Conservation (phyloP, 2,113 vertebrate species). For the Rhynchomys soricoides region DNA sequence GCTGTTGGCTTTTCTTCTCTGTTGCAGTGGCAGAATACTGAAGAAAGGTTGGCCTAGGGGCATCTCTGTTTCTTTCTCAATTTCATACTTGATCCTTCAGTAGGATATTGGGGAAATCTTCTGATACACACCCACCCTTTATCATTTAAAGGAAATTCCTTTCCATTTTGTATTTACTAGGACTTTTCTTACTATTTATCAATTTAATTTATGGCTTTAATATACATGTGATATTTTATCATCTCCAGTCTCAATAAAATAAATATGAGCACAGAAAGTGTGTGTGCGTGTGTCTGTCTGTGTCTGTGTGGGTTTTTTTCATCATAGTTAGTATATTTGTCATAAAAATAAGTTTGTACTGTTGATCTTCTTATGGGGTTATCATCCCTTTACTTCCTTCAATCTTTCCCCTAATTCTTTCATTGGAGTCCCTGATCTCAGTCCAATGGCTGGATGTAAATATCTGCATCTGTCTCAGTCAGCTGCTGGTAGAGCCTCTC, state of each 20-base stretch:
- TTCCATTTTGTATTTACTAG: not conserved
- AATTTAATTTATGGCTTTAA: constrained; percentile 54
- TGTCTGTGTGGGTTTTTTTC: not conserved
- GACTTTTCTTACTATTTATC: constrained; percentile 2
- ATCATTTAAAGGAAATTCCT: not conserved
- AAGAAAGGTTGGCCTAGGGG: not conserved
- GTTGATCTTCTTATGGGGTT: too few relatives aligned
- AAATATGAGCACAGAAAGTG: not conserved
- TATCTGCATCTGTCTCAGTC: too few relatives aligned
- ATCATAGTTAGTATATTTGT: not conserved
- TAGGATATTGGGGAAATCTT: not conserved
- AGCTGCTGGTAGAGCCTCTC: too few relatives aligned
- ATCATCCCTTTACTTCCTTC: too few relatives aligned
- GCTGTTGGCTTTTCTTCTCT: not conserved
- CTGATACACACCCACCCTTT: not conserved
- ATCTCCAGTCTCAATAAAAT: constrained; percentile 24
- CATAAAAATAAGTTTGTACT: not conserved
- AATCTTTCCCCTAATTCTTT: too few relatives aligned
- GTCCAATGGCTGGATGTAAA: too few relatives aligned
- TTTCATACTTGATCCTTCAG: not conserved
- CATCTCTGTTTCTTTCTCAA: not conserved
- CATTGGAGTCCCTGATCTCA: too few relatives aligned
- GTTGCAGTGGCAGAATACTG: not conserved
- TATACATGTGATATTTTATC: not conserved
- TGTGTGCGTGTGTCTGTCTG: not conserved